Base-by-base conservation (phyloP, 2,888 invertebrate species). In the Globia sparganii region DNA sequence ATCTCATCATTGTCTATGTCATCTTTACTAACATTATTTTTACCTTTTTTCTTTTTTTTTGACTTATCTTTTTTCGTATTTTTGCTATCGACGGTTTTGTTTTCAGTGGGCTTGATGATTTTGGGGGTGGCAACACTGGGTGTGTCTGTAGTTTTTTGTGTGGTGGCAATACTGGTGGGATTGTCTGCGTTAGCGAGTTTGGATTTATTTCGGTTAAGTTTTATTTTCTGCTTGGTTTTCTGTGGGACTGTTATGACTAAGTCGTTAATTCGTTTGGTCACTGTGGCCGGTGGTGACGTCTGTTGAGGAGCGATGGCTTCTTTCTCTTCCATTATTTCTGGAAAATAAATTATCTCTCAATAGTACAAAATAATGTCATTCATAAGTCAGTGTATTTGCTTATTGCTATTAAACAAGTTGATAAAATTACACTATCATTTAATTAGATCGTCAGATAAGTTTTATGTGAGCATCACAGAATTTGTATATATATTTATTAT, bases 1-100 rank as follows among this genome's bases (percentile, higher is more conserved):
- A 97, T 96, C 86, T 97, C 97, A 83, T 97, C 96, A 8, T 95
- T 94, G 83, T 97, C 96, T 58, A 94, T 94, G 2, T 93, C 94
- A 70, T 94, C 93, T 81, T 94, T 93, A 0, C 90, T 91, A 21
- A 81, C 79, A 34, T 86, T 89, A 71, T 92, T 92, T 75, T 91
- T 92, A 80, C 90, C 91, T 77, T 92, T 94, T 62, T 91, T 93
- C 77, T 93, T 95, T 65, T 89, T 92, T 82, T 96, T 97, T 81
- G 93, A 93, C 67, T 95, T 94, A 84, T 94, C 87, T 92, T 81
- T 94, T 81, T 86, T 94, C 8, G 59, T 5, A 34, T 84, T 91
- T 91, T 84, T 87, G 88, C 86, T 84, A 89, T 84, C 59, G 37
- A 86, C 91, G 82, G 3, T 90, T 90, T n/a, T 61, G 11, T 78